Evolutionary conservation across 2,888 invertebrate species (phyloP).

Genomic region (Drosophila kambysellisi): DNA sequence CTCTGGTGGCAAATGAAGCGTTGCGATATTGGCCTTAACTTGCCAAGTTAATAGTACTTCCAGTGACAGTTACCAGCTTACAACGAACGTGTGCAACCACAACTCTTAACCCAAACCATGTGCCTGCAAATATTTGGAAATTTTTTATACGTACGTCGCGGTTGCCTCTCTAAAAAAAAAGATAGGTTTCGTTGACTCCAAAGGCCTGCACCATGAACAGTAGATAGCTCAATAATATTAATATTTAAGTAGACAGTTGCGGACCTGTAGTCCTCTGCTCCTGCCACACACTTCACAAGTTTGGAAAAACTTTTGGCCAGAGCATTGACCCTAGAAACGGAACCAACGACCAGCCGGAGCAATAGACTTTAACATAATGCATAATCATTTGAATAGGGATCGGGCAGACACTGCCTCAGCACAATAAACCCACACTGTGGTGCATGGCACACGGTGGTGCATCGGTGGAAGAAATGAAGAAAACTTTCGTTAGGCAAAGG

Average conservation of each 20-base stretch:
- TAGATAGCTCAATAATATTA: conserved; percentile 72
- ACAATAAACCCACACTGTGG: conserved; percentile 18
- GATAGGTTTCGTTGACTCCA: conserved; percentile 28
- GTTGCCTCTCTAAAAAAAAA: neutral
- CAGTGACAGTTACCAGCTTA: conserved; percentile 51
- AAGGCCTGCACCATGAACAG: conserved; percentile 31
- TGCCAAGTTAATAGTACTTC: conserved; percentile 51
- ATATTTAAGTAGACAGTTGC: conserved; percentile 64
- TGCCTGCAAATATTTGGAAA: conserved; percentile 37
- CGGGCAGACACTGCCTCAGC: conserved; percentile 20
- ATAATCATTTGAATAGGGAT: conserved; percentile 77
- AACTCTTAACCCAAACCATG: conserved; percentile 9
- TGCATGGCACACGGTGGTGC: conserved; percentile 50
- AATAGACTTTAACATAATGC: conserved; percentile 68
- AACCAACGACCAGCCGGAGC: conserved; percentile 24
- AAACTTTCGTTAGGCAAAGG: conserved; percentile 45
- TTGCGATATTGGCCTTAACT: conserved; percentile 49
- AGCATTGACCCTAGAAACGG: conserved; percentile 44
- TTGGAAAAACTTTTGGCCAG: conserved; percentile 39
- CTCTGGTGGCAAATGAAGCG: conserved; percentile 56
- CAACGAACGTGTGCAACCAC: conserved; percentile 25
- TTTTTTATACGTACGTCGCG: conserved; percentile 17
- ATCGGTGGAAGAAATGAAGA: conserved; percentile 23
- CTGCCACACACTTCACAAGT: conserved; percentile 40
- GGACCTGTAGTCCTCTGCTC: neutral